phyloP scores from a whole-genome alignment of 2,113 vertebrate genomes.

The Jaculus jaculus region DNA sequence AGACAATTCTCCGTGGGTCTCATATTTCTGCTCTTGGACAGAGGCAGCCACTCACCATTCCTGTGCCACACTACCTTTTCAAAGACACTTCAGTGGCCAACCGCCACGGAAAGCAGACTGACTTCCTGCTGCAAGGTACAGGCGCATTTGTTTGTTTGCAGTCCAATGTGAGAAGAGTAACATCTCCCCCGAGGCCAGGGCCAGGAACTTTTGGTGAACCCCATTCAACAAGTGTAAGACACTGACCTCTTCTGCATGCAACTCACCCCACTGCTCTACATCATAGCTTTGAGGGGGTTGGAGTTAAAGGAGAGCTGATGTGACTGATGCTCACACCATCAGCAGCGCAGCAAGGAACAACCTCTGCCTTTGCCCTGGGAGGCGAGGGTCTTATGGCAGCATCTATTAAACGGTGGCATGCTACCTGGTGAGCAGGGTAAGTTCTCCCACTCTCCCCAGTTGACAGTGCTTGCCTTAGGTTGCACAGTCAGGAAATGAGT shows the following conservation, averaged over 20 bases:
- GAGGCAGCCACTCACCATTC: no score
- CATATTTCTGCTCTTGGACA: neutral
- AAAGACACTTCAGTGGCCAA: neutral
- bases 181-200: neutral
- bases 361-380: neutral
- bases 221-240: neutral
- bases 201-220: neutral
- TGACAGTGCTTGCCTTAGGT: neutral
- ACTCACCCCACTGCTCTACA: rapidly evolving
- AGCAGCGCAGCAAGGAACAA: rapidly evolving
- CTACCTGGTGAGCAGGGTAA: neutral
- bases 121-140: rapidly evolving
- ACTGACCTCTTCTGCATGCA: neutral
- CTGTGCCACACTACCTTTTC: neutral
- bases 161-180: neutral
- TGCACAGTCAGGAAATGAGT: neutral
- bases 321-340: rapidly evolving
- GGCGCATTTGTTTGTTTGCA: neutral
- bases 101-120: no score
- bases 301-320: neutral
- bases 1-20: neutral
- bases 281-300: neutral
- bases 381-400: neutral
- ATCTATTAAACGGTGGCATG: neutral
- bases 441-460: neutral